Evolutionary conservation across 1,140 invertebrate genomes (phyloP).

Genomic region (Drosophila subobscura): DNA sequence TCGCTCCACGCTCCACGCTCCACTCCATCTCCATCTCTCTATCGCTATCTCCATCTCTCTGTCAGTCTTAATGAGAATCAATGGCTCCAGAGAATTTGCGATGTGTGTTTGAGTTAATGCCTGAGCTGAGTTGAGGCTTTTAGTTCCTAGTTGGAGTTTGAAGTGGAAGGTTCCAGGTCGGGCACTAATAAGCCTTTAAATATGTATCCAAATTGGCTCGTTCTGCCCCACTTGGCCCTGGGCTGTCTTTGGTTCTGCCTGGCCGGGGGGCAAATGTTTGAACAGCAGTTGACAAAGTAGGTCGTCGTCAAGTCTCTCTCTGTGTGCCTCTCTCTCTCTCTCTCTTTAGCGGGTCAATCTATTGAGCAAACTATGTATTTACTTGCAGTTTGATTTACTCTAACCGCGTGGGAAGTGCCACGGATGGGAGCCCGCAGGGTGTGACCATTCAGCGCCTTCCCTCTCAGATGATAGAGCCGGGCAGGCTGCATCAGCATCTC

Average conservation of each 20-base stretch:
- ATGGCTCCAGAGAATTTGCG: slow-evolving; percentile 14
- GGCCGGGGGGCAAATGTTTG: slow-evolving; percentile 51
- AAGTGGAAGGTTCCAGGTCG: slow-evolving; percentile 24
- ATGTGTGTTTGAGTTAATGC: slow-evolving; percentile 27
- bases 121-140: slow-evolving; percentile 3
- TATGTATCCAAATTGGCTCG: slow-evolving; percentile 57
- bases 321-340: background rate
- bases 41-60: background rate
- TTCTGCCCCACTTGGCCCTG: slow-evolving; percentile 23
- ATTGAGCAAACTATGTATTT: slow-evolving; percentile 45
- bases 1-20: no score
- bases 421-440: slow-evolving; percentile 16
- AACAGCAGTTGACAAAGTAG: slow-evolving; percentile 71
- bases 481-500: slow-evolving; percentile 44
- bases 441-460: slow-evolving; percentile 40
- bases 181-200: slow-evolving; percentile 21
- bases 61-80: slow-evolving; percentile 25
- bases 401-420: slow-evolving; percentile 18
- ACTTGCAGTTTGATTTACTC: slow-evolving; percentile 52
- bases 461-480: slow-evolving; percentile 52
- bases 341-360: slow-evolving; percentile 46
- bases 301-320: slow-evolving; percentile 30
- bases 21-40: slow-evolving; percentile 12
- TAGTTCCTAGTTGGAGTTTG: slow-evolving; percentile 27
- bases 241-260: slow-evolving; percentile 16